Evolutionary conservation across 2,797 vertebrate species (phyloP).

Genomic region (Peromyscus eremicus): DNA sequence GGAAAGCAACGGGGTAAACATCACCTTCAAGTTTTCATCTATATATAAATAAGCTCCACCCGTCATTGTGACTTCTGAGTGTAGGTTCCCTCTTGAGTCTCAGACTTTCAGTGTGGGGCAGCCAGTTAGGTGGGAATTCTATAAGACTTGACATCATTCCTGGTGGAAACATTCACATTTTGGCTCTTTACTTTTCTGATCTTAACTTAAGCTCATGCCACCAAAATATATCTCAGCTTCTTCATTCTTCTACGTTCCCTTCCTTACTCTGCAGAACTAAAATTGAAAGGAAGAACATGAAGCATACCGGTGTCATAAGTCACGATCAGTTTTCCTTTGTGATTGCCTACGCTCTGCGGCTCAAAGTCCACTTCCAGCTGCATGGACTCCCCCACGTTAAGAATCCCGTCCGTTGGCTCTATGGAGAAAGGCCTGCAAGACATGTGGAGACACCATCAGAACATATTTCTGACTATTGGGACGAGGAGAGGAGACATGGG

Average conservation of each 20-base stretch:
- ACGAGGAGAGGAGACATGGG: neutral
- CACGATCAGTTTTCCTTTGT: slow-evolving; percentile 88
- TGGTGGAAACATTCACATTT: neutral
- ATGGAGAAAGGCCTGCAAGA: slow-evolving; percentile 93
- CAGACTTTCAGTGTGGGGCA: neutral
- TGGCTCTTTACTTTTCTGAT: neutral
- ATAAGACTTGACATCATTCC: neutral
- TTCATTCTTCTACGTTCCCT: neutral
- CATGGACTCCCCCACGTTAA: slow-evolving; percentile 89
- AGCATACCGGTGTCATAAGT: slow-evolving; percentile 92
- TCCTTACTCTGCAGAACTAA: slow-evolving; percentile 37
- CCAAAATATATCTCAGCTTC: slow-evolving; percentile 3
- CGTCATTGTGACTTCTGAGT: neutral
- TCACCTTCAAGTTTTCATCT: slow-evolving; percentile 23
- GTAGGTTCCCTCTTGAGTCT: neutral
- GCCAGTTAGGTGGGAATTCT: neutral
- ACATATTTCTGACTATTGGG: neutral
- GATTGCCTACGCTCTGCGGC: slow-evolving; percentile 88
- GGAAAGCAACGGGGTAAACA: neutral
- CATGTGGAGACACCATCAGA: slow-evolving; percentile 51
- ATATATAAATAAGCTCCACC: neutral
- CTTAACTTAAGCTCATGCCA: neutral
- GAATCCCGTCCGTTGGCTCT: slow-evolving; percentile 87
- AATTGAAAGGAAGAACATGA: neutral
- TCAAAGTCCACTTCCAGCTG: slow-evolving; percentile 93